phyloP scores from a whole-genome alignment of 2,113 vertebrate species.

The Dolichotis patagonum region DNA sequence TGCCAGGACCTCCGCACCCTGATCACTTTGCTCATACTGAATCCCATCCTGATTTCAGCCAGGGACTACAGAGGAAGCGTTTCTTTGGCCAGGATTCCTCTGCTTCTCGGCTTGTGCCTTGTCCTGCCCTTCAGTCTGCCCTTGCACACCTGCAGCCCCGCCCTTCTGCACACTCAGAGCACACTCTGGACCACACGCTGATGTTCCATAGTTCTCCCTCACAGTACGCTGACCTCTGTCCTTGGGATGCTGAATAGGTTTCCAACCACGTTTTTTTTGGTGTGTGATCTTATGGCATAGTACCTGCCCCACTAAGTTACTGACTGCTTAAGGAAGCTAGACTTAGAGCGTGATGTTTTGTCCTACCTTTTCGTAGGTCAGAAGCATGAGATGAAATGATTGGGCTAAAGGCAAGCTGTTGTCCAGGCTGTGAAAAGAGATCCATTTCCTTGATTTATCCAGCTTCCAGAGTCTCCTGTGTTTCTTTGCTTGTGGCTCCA shows the following conservation, averaged over 20 bases:
- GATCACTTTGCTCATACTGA: background rate
- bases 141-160: background rate
- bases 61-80: no score
- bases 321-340: background rate
- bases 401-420: background rate
- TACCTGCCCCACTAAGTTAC: background rate
- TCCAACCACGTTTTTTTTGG: background rate
- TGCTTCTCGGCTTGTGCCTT: background rate
- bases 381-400: background rate
- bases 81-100: background rate
- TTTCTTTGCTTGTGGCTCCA: background rate
- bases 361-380: background rate
- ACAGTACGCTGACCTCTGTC: background rate
- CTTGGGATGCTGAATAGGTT: no score
- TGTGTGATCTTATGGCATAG: background rate
- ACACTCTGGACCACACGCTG: accelerated
- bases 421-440: background rate
- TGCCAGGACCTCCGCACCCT: background rate
- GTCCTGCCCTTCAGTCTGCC: no score
- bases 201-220: background rate
- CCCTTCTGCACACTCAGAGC: no score
- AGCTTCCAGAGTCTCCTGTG: background rate
- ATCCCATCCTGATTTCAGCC: background rate
- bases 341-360: background rate
- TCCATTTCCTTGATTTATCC: background rate